Evolutionary conservation across 1,140 invertebrate genomes (phyloP), one percentile per base, ranked within the genome.

Genomic region (Aradophagus sp.): DNA sequence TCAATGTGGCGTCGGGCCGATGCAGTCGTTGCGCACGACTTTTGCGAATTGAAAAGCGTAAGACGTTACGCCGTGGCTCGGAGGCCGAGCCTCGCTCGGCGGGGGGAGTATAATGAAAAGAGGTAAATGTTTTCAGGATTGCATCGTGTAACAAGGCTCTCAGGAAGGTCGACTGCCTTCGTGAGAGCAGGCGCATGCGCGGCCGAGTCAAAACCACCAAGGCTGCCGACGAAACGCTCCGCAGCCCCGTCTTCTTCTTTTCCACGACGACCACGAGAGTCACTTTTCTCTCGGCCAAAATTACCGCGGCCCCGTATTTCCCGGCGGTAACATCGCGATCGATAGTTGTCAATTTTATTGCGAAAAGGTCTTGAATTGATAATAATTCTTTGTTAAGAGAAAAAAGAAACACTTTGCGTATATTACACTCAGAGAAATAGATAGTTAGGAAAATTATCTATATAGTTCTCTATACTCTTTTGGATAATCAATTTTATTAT

Each of bases 131-230:
- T 78, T 76, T 80, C 73, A 80, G 70, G 73, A 75, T 62, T 55
- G 74, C 55, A 72, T 74, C 55, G 72, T 74, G 71, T 76, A 76
- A 71, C 80, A 81, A 81, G 78, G 77, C 75, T 77, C 77, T 67
- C 68, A 79, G 75, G 80, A 80, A 81, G 80, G 80, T 80, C 80
- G 76, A 78, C 70, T 52, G 78, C 75, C 75, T 77, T 75, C 69
- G 73, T 66, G 63, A n/a, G n/a, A n/a, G 66, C 61, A 50, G 45
- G 73, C 67, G 73, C 70, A 73, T 69, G 71, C 73, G 67, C 66
- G 59, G 7, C 62, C 59, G 62, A 53, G 76, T 73, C 73, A 59
- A 69, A 65, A 59, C 39, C 31, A 58, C 58, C 58, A 47, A 59
- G 53, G 41, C 39, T 71, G 39, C 63, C 52, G 41, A 52, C 59